Evolutionary conservation across 2,797 vertebrate species (phyloP), one percentile per base, ranked within the genome.

Genomic region (Remorina albescens): DNA sequence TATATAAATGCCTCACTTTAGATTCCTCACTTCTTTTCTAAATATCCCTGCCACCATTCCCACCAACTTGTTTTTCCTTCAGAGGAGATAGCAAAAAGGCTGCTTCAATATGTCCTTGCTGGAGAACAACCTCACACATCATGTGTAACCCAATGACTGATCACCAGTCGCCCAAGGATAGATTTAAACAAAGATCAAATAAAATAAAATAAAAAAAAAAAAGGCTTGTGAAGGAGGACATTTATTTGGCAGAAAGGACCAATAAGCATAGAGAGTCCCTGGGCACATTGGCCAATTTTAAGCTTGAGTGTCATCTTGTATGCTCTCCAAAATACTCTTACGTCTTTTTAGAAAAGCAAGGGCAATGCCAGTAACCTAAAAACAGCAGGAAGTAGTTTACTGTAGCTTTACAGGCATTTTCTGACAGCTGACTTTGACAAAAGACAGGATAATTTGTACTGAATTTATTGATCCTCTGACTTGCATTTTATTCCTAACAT

Each of bases 11-110:
- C 21, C 26, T 21, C 50, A 37, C 42, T 64, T 64, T 53, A 4
- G 37, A 64, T 32, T 10, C 32, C 56, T 75, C 1, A 67, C 66
- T 79, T 68, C 28, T 60, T 39, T 39, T 21, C 12, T 57, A 51
- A 54, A 41, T 68, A 58, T 56, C 21, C 30, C 18, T 18, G 26
- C 16, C 46, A 41, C 21, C 16, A 46, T 39, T 21, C 10, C 1
- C 19, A 28, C n/a, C 54, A 44, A 59, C 30, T 42, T 70, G 28
- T 63, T 67, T 46, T 25, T 51, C 46, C 49, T 37, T 46, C 25
- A 58, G 46, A 73, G 42, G 47, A 78, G 50, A 76, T 11, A 36
- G 32, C 36, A 37, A 6, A 70, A n/a, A 6, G 16, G 34, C 11
- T 34, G 44, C 53, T 71, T 47, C 37, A 30, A 16, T 19, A 36